These are phyloP conservation scores for Galerucella calmariensis DNA, from an alignment of 2,888 invertebrate species.

Conservation along the genomic window DNA sequence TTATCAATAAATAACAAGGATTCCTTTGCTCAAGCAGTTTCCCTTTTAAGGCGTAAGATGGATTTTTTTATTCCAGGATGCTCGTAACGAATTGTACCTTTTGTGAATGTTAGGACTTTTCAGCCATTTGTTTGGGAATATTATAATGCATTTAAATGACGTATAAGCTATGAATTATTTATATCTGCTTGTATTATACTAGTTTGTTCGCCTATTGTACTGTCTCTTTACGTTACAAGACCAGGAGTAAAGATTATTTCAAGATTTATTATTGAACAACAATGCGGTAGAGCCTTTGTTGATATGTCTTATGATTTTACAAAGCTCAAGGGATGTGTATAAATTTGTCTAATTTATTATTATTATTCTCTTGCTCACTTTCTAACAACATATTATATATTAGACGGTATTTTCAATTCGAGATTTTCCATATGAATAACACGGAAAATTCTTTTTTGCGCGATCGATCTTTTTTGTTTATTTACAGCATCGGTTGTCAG, in stretches of 20 bases:
- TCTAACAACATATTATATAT: too few species aligned
- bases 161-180: constrained; percentile 55
- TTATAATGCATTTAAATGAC: constrained; percentile 56
- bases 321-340: constrained; percentile 19
- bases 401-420: too few species aligned
- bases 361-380: background rate
- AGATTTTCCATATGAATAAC: too few species aligned
- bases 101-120: constrained; percentile 41
- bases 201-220: constrained; percentile 49
- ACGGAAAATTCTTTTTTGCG: too few species aligned
- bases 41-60: constrained; percentile 58
- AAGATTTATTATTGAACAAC: constrained; percentile 49
- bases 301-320: constrained; percentile 40
- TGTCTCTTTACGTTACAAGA: constrained; percentile 52
- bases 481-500: too few species aligned
- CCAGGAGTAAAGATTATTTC: constrained; percentile 49
- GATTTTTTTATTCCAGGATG: constrained; percentile 43
- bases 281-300: constrained; percentile 33
- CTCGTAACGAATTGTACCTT: constrained; percentile 41
- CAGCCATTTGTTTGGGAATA: constrained; percentile 43
- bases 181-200: constrained; percentile 48
- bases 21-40: constrained; percentile 54
- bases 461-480: too few species aligned
- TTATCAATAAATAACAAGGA: constrained; percentile 60
- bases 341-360: constrained; percentile 23